Base-by-base conservation (phyloP, 2,888 invertebrate genomes). In the Mesoligia furuncula region DNA sequence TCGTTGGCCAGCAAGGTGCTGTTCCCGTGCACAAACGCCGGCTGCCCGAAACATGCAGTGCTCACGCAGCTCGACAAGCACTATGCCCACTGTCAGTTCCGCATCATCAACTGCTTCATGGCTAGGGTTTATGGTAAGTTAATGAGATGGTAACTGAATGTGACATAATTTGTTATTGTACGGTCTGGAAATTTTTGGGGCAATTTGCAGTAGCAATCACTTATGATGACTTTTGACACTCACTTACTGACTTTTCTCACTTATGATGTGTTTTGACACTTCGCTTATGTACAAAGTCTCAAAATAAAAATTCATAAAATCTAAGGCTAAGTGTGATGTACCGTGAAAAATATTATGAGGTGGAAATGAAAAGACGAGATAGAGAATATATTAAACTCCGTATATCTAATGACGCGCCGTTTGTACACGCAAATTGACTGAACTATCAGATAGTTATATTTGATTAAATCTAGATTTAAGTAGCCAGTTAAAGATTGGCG, bases 1-100 rank as follows among this genome's bases (percentile, higher is more conserved):
- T 97, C 97, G 0, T 90, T 97, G 62, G 97, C 97, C 45, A 97
- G 97, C 80, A 97, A 97, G 90, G 96, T 97, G 8, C 92, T 97
- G 75, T 97, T 97, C 79, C 97, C 97, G 1, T 97, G 97, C 91
- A 96, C 95, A 27, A 97, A 97, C 86, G 87, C 91, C 0, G 97
- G 97, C n/a, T 97, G 97, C 84, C 95, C 95, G 2, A 97, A 97
- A 74, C 97, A 97, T 69, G 94, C 97, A 17, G 97, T 97, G 1
- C 92, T 97, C 27, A 94, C 96, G 2, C 87, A 96, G 42, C 91
- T 97, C 17, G 97, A 97, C 65, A 97, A 97, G 89, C 97, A 97
- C 85, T 94, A 93, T 5, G 90, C 94, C 0, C 94, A 95, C 81
- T 97, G 97, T 91, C 96, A 96, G 87, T 95, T 90, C 85, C 92